Evolutionary conservation across 1,140 invertebrate species (phyloP), one percentile per base, ranked within the genome.

Genomic region (Drosophila persimilis): DNA sequence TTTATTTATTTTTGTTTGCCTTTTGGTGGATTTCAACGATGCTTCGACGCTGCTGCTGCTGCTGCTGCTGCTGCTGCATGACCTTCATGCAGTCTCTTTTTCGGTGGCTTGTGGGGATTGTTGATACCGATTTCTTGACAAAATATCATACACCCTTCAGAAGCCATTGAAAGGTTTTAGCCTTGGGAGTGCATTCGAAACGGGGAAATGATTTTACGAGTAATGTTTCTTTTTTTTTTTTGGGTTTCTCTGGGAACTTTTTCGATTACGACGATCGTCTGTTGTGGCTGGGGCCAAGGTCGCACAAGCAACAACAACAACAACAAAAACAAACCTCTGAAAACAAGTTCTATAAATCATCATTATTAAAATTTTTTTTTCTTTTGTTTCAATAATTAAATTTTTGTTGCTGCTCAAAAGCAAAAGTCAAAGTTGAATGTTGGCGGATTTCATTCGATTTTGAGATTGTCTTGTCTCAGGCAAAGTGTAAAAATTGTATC

Each of bases 281-380:
- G 35, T 13, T 39, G 35, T 39, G 35, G 35, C 24, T 53, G 43
- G 73, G 64, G 57, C 64, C 73, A 77, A 77, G 78, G 73, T 62
- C 46, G 70, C 44, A 15, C 44, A 15, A 43, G 46, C 47, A 73
- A 56, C 5, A 55, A 13, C 45, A 55, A 13, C 45, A 63, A 41
- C 26, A 41, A 54, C 20, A 51, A 3, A 1, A 35, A 41, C 41
- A 52, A 22, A 46, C 39, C 44, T 29, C 7, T 39, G 8, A 15
- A 7, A 66, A 69, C 62, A 48, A 55, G 73, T 80, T 77, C 73
- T 81, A 57, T 73, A 63, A 73, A 60, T 81, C 55, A 72, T 72
- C 46, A 53, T 76, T 50, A 63, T 59, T n/a, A 35, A 6, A 24
- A 24, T 26, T 50, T 56, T 35, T 6, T 52, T 44, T 5, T 8